Evolutionary conservation across 2,888 invertebrate species (phyloP).

Genomic region (Congeria kusceri): DNA sequence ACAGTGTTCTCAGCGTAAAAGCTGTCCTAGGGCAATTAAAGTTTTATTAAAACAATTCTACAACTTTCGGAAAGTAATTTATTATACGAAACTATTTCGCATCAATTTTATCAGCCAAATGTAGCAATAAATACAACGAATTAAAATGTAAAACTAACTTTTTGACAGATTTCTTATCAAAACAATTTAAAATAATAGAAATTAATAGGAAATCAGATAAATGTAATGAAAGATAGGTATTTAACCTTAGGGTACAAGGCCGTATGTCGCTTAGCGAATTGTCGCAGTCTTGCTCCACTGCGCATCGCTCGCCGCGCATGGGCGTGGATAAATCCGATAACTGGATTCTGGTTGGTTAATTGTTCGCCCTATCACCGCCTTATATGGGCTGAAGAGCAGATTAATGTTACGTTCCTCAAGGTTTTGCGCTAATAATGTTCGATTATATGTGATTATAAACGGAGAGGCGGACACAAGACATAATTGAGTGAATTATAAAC

Average conservation of each 20-base stretch:
- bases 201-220: constrained; percentile 60
- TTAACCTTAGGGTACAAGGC: constrained; percentile 6
- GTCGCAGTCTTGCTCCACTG: constrained; percentile 6
- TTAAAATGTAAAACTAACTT: constrained; percentile 61
- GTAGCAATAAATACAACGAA: constrained; percentile 52
- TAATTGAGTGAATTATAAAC: constrained; percentile 59
- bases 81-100: constrained; percentile 2
- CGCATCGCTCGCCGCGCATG: constrained; percentile 19
- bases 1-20: neutral
- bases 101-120: constrained; percentile 6
- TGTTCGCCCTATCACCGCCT: constrained; percentile 35
- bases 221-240: constrained; percentile 33
- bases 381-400: constrained; percentile 54
- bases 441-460: constrained; percentile 56
- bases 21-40: neutral
- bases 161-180: constrained; percentile 58
- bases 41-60: neutral
- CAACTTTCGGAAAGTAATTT: constrained; percentile 3
- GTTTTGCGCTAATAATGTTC: constrained; percentile 47
- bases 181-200: constrained; percentile 57
- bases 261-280: neutral
- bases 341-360: constrained; percentile 37
- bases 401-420: constrained; percentile 51
- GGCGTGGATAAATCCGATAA: constrained; percentile 46
- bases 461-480: constrained; percentile 55